phyloP scores from a whole-genome alignment of 2,888 invertebrate genomes.

The Hypomecis atomaria region DNA sequence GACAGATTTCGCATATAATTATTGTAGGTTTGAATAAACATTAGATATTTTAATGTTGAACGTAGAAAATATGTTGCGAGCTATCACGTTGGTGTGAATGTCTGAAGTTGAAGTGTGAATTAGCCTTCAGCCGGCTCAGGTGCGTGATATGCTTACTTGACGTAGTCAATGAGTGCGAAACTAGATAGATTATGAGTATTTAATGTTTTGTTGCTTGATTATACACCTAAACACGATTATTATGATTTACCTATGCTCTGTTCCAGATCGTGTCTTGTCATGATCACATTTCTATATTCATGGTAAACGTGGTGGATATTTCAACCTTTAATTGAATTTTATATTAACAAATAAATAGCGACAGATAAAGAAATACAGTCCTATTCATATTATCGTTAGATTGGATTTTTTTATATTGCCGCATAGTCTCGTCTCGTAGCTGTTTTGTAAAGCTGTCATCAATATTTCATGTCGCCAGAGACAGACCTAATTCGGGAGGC shows the following conservation, averaged over 20 bases:
- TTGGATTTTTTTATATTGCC: neutral
- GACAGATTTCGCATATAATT: slow-evolving; percentile 52
- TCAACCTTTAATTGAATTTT: too few relatives aligned
- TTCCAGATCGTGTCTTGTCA: neutral
- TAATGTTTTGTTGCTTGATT: too few relatives aligned
- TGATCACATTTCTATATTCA: neutral
- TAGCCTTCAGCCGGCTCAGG: slow-evolving; percentile 11
- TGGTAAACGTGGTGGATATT: too few relatives aligned
- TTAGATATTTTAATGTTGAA: slow-evolving; percentile 35
- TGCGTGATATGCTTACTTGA: slow-evolving; percentile 9
- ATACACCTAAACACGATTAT: too few relatives aligned
- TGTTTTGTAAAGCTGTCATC: slow-evolving; percentile 50
- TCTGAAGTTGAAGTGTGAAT: slow-evolving; percentile 17
- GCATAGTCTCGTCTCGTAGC: slow-evolving; percentile 33
- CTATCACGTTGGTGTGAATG: slow-evolving; percentile 28
- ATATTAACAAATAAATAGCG: too few relatives aligned
- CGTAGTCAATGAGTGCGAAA: slow-evolving; percentile 6
- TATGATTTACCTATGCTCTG: neutral
- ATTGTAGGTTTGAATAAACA: slow-evolving; percentile 46
- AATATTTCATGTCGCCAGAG: slow-evolving; percentile 62
- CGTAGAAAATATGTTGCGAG: slow-evolving; percentile 13
- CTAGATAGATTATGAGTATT: neutral
- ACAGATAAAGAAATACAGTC: too few relatives aligned
- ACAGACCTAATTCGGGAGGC: slow-evolving; percentile 57
- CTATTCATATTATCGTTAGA: too few relatives aligned